Percentiles rank a stretch among this genome's conserved stretches.
Conservation (phyloP, 2,888 invertebrate genomes). For the Volucella inanis region DNA sequence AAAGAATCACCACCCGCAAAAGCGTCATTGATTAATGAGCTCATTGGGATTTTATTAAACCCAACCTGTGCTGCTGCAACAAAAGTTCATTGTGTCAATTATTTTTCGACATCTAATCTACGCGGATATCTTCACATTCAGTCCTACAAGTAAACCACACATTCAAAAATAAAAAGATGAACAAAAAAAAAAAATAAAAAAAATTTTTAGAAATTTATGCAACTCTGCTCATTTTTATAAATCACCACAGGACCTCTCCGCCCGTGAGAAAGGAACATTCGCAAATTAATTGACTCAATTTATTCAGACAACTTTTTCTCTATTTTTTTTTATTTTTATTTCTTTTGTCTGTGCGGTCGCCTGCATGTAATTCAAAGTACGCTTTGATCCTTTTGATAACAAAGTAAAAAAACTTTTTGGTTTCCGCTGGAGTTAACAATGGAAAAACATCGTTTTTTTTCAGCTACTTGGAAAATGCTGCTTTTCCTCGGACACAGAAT, state of each 20-base stretch:
- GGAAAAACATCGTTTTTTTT: conserved; percentile 10
- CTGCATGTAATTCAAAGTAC: conserved; percentile 38
- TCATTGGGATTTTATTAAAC: conserved; percentile 69
- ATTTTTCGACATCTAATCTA: conserved; percentile 65
- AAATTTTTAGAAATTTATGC: not conserved
- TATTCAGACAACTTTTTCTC: conserved; percentile 52
- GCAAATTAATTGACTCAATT: conserved; percentile 66
- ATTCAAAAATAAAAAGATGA: not conserved
- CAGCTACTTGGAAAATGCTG: conserved; percentile 4
- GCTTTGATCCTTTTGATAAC: conserved; percentile 64
- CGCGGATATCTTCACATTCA: conserved; percentile 4
- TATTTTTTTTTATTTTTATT: not conserved
- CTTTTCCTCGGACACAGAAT: not conserved
- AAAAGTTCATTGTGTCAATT: conserved; percentile 65
- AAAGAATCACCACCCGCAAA: conserved; percentile 13
- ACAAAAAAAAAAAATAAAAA: conserved; percentile 15
- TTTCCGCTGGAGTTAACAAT: conserved; percentile 42
- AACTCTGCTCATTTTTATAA: conserved; percentile 2
- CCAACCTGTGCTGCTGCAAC: conserved; percentile 33
- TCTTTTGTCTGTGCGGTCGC: not conserved
- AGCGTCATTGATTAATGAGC: conserved; percentile 71
- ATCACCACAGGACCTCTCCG: conserved; percentile 4
- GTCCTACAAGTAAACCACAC: not conserved
- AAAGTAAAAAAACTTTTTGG: conserved; percentile 56
- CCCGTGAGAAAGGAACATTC: conserved; percentile 54